phyloP scores from a whole-genome alignment of 2,888 invertebrate species.

The Timema cristinae region DNA sequence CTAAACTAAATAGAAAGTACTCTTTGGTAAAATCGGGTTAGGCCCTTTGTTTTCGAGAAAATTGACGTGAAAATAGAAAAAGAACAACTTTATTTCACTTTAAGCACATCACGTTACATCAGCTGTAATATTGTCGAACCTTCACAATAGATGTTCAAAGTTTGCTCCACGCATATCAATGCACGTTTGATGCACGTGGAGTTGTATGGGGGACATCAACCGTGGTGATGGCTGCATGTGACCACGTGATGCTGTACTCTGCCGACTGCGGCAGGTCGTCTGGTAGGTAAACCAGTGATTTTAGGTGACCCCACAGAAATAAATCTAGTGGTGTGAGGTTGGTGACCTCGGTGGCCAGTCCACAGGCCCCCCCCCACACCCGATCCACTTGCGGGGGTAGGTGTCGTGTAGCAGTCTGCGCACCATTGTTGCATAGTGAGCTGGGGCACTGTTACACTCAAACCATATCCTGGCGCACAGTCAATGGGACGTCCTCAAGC shows the following conservation, averaged over 20 bases:
- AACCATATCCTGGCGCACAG: neutral
- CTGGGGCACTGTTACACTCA: no score
- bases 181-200: neutral
- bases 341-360: no score
- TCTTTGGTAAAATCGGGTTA: no score
- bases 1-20: no score
- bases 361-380: no score
- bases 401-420: neutral
- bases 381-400: neutral
- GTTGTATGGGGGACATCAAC: neutral
- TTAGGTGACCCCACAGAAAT: no score
- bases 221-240: neutral
- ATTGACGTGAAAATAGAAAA: no score
- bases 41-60: no score
- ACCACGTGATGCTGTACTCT: neutral
- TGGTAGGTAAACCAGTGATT: no score
- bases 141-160: neutral
- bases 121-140: neutral
- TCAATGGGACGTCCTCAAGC: neutral
- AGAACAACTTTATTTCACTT: neutral
- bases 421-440: no score
- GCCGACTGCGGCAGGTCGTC: neutral
- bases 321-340: neutral
- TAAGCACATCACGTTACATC: neutral
- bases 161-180: neutral